Evolutionary conservation across 2,113 vertebrate species (phyloP).

Genomic region (Vicugna pacos): DNA sequence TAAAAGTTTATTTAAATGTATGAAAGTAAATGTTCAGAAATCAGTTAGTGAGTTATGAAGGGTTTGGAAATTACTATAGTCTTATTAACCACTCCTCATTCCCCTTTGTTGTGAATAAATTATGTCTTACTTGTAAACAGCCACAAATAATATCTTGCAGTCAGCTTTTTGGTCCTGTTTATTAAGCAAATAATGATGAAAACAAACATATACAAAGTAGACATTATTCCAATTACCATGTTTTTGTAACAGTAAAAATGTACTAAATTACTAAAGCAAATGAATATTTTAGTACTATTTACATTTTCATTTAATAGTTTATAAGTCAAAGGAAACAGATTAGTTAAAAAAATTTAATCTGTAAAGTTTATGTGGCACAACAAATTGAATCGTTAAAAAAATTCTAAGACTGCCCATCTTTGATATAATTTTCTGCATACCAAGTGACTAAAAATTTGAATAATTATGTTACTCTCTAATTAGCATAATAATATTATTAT

Average conservation of each 20-base stretch:
- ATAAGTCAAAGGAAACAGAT: not conserved
- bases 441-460: slow-evolving; percentile 40
- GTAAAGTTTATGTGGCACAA: not conserved
- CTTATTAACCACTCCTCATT: not conserved
- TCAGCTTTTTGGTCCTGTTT: not conserved
- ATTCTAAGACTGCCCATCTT: not conserved
- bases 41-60: not conserved
- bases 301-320: not conserved
- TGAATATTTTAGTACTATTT: not conserved
- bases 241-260: not conserved
- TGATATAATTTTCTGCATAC: slow-evolving; percentile 2
- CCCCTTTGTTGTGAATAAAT: not conserved
- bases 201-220: not conserved
- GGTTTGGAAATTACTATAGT: not conserved
- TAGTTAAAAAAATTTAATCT: not conserved
- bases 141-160: not conserved
- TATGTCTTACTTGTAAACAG: not conserved
- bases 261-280: not conserved
- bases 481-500: slow-evolving; percentile 67
- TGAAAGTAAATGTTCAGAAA: not conserved
- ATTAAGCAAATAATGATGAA: not conserved
- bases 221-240: not conserved
- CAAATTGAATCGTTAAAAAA: not conserved
- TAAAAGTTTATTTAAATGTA: not conserved
- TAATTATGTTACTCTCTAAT: slow-evolving; percentile 53